Evolutionary conservation across 2,888 invertebrate genomes (phyloP), one percentile per base, ranked within the genome.

Genomic region (Drosophila pseudotalamancana): DNA sequence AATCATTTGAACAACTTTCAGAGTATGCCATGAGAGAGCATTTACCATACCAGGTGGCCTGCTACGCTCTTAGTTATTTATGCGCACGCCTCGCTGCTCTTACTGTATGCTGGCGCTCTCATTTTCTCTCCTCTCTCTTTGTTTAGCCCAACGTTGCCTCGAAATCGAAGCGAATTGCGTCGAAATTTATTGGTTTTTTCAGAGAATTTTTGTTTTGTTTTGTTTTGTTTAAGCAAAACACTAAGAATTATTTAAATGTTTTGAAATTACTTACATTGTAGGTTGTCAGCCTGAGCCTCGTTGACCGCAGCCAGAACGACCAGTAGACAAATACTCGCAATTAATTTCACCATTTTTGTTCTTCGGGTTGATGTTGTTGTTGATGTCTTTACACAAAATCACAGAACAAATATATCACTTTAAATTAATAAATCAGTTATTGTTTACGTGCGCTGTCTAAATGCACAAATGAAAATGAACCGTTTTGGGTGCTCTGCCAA

Each of bases 231-330:
- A 18, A 29, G 12, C n/a, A n/a, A 14, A 25, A 2, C 23, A 6
- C 4, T 9, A 8, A 9, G 18, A 25, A 59, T 43, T 12, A 0
- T 25, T 31, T 8, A 5, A 25, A 29, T 23, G 6, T 14, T 9
- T 11, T 9, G n/a, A 39, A 27, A 42, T 32, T 89, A 95, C 95
- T 95, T 90, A 95, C 95, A 95, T 93, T 94, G 93, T 74, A 94
- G 92, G 49, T 93, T 93, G 65, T 92, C 92, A 45, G 68, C 72
- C 48, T 92, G 92, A 59, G 93, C 92, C 50, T 92, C 53, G 43
- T 76, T 91, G 46, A 81, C 74, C 43, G 75, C 74, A 43, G 85
- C 75, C 60, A 81, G 65, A 46, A 84, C 73, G 55, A 76, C 85
- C 76, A 90, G 61, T 66, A 93, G 89, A 79, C 92, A 90, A 70